Evolutionary conservation across 2,797 vertebrate species (phyloP), one percentile per base, ranked within the genome.

Genomic region (Lepus oiostolus): DNA sequence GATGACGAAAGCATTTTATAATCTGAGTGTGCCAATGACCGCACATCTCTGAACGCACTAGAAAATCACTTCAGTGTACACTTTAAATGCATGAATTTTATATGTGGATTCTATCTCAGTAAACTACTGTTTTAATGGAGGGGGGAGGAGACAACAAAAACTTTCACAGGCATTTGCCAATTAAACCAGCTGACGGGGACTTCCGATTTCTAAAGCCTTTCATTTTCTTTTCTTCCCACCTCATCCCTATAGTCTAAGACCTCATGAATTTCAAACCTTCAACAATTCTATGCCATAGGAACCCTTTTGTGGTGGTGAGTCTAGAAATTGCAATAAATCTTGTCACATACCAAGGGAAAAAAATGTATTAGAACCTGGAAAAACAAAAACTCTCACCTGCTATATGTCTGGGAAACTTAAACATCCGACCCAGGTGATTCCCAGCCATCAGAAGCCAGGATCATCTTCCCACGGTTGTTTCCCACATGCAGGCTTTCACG

Each of bases 301-400:
- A 68, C 28, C 1, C 32, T 67, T 80, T 77, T 81, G 35, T 30
- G 11, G 85, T 35, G 24, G 26, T 17, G 30, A 79, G 83, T 86
- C 87, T 86, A 85, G n/a, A 14, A 87, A 95, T 13, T 85, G 11
- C 70, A 87, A 83, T 30, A 91, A 75, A 80, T 13, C 42, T 32
- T 32, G 52, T 86, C 50, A 86, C 21, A 60, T 14, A 32, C 10
- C 75, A 86, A 81, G 38, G 5, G 47, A 86, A 86, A 81, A 90
- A 72, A 35, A 65, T 86, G 52, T 74, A 65, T 30, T 26, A 72
- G 62, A 28, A 70, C 16, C 24, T 11, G 22, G 47, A 85, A 85
- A 76, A 88, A 32, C 72, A 79, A 75, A 93, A 52, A 17, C 67
- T 67, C 75, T 72, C 14, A 75, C 30, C 24, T 67, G 42, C 42